Evolutionary conservation across 2,797 vertebrate genomes (phyloP).

Genomic region (Parauchenoglanis punctatus): DNA sequence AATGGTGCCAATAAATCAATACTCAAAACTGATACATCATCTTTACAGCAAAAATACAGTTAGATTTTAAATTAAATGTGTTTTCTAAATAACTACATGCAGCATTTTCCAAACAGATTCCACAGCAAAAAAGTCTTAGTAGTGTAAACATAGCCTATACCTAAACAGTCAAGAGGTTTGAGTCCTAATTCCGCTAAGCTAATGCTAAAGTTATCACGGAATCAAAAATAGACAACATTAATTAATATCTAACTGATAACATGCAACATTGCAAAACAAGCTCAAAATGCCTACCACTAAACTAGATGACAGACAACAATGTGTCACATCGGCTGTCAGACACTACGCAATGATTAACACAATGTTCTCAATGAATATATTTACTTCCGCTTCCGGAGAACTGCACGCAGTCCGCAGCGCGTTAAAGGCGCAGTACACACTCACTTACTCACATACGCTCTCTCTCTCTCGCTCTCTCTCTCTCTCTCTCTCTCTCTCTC

Average conservation of each 20-base stretch:
- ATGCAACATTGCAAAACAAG: neutral
- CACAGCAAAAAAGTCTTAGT: neutral
- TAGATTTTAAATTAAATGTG: neutral
- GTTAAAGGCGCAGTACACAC: slow-evolving; percentile 32
- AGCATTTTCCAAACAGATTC: neutral
- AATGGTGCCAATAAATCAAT: neutral
- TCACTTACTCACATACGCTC: neutral
- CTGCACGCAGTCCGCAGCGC: neutral
- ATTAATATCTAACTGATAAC: neutral
- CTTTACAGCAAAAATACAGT: neutral
- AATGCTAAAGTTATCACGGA: neutral
- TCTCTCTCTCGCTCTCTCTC: neutral
- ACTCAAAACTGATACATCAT: neutral
- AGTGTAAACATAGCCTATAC: neutral
- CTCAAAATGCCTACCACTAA: neutral
- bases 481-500: no score
- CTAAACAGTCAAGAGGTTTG: neutral
- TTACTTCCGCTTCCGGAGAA: slow-evolving; percentile 43
- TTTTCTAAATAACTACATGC: neutral
- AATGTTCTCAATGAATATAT: slow-evolving; percentile 37
- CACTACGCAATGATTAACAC: neutral
- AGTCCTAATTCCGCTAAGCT: neutral
- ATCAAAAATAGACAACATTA: neutral
- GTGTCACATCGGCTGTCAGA: neutral
- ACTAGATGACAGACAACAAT: neutral